Base-by-base conservation (phyloP, 2,888 invertebrate genomes). In the Unio delphinus region DNA sequence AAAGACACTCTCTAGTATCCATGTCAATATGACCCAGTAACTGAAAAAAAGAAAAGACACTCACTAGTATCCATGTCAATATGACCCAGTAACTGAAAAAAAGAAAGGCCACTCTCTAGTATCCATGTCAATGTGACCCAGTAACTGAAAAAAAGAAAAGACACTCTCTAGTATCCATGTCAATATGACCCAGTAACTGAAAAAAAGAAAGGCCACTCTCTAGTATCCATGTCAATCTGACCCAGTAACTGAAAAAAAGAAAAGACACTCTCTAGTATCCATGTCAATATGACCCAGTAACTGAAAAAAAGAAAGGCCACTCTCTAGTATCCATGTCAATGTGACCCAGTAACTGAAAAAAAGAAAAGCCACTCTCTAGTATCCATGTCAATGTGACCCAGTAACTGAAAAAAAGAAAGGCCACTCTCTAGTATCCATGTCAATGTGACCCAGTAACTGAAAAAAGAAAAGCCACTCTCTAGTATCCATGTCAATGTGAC, bases 401-500 rank as follows among this genome's bases (percentile, higher is more conserved):
- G 92, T 67, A 99, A 23, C 23, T 23, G 23, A 23, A 23, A 23
- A 23, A 23, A 23, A 23, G 23, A 23, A 23, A 23, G 23, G 23
- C 98, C 98, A 98, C 90, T 97, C 98, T 82, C 98, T 92, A 0
- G 99, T 98, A 89, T 97, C 97, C 70, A 94, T 92, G 91, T 98
- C 97, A 76, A 98, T 95, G 80, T 94, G 94, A 0, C 99, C 99
- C 11, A 99, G 92, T 67, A 99, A 91, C 91, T 91, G 82, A 5
- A 68, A 65, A 45, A 15, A 45, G 23, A 23, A 23, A 23, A 0
- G 23, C 23, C 23, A 23, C 23, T 23, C 23, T 23, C 23, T 23
- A 23, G 23, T 23, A 23, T 23, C 23, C 23, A 23, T 23, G 23
- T 23, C 23, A 23, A 23, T 23, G 0, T 23, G 23, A 23, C 23